Base-by-base conservation (phyloP, 2,888 invertebrate species). In the Agrotis segetum region DNA sequence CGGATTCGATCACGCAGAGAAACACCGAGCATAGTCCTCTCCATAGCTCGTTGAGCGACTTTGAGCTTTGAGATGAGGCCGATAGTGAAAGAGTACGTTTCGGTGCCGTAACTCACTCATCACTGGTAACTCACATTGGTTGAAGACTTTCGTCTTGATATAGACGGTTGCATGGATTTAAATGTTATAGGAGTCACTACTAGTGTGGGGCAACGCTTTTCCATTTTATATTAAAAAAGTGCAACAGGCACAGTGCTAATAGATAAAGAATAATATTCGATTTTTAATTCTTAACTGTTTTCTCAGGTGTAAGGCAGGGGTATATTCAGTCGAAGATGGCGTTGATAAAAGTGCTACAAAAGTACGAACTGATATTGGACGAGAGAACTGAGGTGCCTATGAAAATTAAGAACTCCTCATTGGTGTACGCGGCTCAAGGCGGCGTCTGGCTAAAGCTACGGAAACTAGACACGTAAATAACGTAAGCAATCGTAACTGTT, bases 271-370 rank as follows among this genome's bases (percentile, higher is more conserved):
- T 55, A 7, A 24, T 16, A 4, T n/a, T 34, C 29, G 55, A 29
- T 29, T 29, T 29, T 2, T 29, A n/a, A 1, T 56, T 56, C 34
- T 56, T 7, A 34, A 47, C 7, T 53, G 64, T 65, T 67, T 81
- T 88, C 88, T 53, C 85, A 96, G 96, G 96, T 77, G 88, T 95
- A 60, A 92, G 95, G 29, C 96, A 96, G 90, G 96, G 96, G 1
- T 94, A 95, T 81, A 93, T 96, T 53, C 96, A 96, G 81, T 92
- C 94, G 24, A 96, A 96, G 85, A 89, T 95, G 87, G 96, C 94
- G 16, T 81, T 96, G 16, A 90, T 95, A 52, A 94, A 94, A 80
- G 85, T 96, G 66, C 82, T 96, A 21, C 88, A 91, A 44, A 92
- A 93, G 52, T 96, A 92, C 72, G 93, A 94, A 77, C 74, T 96